A percentile compares a stretch with the other conserved stretches of the same genome.
Evolutionary conservation across 2,888 invertebrate genomes (phyloP).

Genomic region (Chelonus formosanus): DNA sequence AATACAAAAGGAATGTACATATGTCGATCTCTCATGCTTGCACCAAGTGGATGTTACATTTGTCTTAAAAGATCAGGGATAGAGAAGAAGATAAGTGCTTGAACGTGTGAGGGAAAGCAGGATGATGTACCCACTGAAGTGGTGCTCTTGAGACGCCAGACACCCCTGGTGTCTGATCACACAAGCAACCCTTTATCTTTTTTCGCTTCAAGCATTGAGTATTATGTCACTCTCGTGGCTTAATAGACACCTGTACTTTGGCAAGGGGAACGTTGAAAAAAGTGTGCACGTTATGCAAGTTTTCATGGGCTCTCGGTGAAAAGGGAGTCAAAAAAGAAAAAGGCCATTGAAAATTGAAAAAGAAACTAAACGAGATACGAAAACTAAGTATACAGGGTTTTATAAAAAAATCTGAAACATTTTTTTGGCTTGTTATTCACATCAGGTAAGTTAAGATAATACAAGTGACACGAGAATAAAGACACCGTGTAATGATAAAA

Average conservation of each 20-base stretch:
- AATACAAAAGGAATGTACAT: too few species aligned
- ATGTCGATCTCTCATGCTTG: too few species aligned
- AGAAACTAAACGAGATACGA: too few species aligned
- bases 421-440: too few species aligned
- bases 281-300: conserved; percentile 18
- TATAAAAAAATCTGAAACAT: too few species aligned
- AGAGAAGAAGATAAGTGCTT: conserved; percentile 22
- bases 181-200: conserved; percentile 41
- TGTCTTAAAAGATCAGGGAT: not conserved
- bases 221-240: conserved; percentile 56
- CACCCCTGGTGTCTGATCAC: conserved; percentile 57
- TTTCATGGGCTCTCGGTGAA: not conserved
- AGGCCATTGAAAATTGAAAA: not conserved
- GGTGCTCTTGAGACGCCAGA: conserved; percentile 59
- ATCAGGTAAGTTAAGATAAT: too few species aligned
- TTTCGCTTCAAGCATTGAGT: conserved; percentile 52
- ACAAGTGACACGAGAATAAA: too few species aligned
- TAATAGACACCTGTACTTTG: conserved; percentile 56
- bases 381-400: too few species aligned
- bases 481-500: too few species aligned
- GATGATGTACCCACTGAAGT: conserved; percentile 51
- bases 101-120: conserved; percentile 30
- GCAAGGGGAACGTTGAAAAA: conserved; percentile 28
- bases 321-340: not conserved
- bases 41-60: not conserved